phyloP scores from a whole-genome alignment of 2,113 vertebrate species.

The Grus americana region DNA sequence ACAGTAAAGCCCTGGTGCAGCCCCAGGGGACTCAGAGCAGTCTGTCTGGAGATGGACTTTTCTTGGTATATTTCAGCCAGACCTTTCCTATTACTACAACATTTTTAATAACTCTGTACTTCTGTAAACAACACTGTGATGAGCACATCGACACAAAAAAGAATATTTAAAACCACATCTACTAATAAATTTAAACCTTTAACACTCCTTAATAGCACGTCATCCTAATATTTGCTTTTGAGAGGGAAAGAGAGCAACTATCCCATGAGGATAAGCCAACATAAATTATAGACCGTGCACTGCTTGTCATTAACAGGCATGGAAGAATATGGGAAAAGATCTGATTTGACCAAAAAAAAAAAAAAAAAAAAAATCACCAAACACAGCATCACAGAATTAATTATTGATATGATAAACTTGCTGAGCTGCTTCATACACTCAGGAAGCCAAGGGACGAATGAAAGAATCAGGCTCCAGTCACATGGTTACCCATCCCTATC shows the following conservation, averaged over 20 bases:
- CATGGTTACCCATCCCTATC: neutral
- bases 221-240: neutral
- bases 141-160: neutral
- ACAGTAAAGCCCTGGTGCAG: neutral
- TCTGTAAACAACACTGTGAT: neutral
- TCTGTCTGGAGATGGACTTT: neutral
- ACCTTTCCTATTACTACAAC: neutral
- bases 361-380: neutral
- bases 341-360: neutral
- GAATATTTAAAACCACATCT: neutral
- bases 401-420: neutral
- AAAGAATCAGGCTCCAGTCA: neutral
- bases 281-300: neutral
- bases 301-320: neutral
- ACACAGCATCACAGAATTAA: neutral
- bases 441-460: neutral
- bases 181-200: conserved; percentile 12
- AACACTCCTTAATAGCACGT: neutral
- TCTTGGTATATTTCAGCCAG: neutral
- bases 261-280: neutral
- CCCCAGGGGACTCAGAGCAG: neutral
- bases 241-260: neutral
- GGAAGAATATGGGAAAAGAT: neutral
- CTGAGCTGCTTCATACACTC: neutral
- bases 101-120: neutral